Conservation (phyloP, 2,888 invertebrate species). For the Brenthis hecate region DNA sequence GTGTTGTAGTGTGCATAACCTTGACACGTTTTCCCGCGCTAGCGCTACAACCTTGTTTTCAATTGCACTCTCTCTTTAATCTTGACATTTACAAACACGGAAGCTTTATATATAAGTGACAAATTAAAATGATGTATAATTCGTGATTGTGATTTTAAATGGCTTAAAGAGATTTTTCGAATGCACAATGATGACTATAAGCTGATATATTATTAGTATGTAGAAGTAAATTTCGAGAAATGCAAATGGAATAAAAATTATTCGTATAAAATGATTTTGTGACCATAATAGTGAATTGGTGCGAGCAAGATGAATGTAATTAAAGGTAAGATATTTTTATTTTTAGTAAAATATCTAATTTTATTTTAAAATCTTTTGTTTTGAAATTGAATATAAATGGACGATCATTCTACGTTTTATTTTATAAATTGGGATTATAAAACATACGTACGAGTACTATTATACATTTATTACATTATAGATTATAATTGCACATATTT, state of each 20-base stretch:
- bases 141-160: conserved; percentile 6
- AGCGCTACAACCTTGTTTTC: conserved; percentile 71
- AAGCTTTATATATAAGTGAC: conserved; percentile 60
- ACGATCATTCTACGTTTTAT: too few relatives aligned
- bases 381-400: too few relatives aligned
- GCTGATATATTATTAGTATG: conserved; percentile 23
- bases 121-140: conserved; percentile 37
- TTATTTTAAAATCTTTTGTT: too few relatives aligned
- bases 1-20: conserved; percentile 67
- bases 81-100: conserved; percentile 70
- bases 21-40: conserved; percentile 80
- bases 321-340: conserved; percentile 57
- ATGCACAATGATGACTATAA: conserved; percentile 35
- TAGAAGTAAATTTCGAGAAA: not conserved
- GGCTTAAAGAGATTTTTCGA: not conserved
- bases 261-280: conserved; percentile 29
- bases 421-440: too few relatives aligned
- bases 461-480: too few relatives aligned
- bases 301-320: conserved; percentile 64
- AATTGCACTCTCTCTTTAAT: conserved; percentile 63
- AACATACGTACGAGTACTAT: too few relatives aligned
- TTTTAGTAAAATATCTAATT: too few relatives aligned
- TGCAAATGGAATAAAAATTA: conserved; percentile 1
- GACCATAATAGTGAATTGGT: conserved; percentile 42
- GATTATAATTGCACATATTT: too few relatives aligned